phyloP scores from a whole-genome alignment of 2,113 vertebrate species.

The Hyperopisus bebe region DNA sequence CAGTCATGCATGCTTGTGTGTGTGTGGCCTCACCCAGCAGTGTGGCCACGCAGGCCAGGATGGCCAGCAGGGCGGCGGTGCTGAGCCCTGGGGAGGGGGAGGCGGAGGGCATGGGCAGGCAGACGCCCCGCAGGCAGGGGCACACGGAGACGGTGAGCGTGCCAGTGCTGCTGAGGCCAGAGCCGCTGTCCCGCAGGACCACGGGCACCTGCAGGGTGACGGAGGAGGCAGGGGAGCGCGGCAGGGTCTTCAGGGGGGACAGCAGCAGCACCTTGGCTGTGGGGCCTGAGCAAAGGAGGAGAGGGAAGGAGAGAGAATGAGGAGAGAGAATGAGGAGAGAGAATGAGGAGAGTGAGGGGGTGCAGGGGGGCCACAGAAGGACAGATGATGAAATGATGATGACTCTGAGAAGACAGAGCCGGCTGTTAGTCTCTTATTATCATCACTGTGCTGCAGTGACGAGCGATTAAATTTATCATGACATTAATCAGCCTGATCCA shows the following conservation, averaged over 20 bases:
- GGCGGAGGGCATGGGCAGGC: conserved; percentile 65
- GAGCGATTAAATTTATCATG: not conserved
- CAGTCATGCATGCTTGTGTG: not conserved
- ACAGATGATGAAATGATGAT: not conserved
- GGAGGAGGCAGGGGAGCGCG: conserved; percentile 48
- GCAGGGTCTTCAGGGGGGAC: conserved; percentile 55
- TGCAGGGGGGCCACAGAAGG: conserved; percentile 2
- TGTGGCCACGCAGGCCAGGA: conserved; percentile 75
- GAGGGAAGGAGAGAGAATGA: not conserved
- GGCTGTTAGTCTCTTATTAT: not conserved
- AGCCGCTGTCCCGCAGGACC: conserved; percentile 71
- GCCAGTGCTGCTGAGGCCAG: conserved; percentile 71
- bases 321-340: not conserved
- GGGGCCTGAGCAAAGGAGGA: conserved; percentile 46
- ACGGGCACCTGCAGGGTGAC: conserved; percentile 69
- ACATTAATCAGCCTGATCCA: not conserved
- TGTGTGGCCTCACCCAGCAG: conserved; percentile 66
- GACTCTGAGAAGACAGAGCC: not conserved
- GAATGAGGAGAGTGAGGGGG: not conserved
- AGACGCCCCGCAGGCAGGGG: conserved; percentile 68
- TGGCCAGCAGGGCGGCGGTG: conserved; percentile 78
- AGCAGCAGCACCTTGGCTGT: conserved; percentile 63
- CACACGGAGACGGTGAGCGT: conserved; percentile 81
- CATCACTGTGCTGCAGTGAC: not conserved
- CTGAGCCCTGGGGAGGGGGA: conserved; percentile 74